Conservation (phyloP, 1,140 invertebrate genomes). For the Acyrthosiphon pisum region DNA sequence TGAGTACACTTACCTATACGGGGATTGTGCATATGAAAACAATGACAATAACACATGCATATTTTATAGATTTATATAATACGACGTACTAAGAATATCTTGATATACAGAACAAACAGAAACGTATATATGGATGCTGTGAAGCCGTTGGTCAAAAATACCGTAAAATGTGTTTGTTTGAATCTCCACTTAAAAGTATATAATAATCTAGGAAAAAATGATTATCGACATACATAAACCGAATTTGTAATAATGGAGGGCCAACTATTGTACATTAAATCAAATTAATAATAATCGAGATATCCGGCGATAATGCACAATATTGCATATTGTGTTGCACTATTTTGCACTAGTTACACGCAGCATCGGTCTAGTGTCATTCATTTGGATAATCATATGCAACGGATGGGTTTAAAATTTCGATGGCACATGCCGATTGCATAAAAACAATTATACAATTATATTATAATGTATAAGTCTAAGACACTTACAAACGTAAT, state of each 20-base stretch:
- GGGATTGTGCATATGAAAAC: background rate
- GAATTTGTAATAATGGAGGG: background rate
- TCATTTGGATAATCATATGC: background rate
- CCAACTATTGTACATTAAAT: background rate
- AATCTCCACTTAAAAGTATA: background rate
- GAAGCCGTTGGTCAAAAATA: background rate
- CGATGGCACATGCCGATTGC: background rate
- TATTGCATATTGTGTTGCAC: background rate
- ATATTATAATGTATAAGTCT: background rate
- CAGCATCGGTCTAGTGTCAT: background rate
- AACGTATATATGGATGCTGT: background rate
- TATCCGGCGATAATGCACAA: background rate
- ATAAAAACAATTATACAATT: background rate
- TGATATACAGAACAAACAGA: background rate
- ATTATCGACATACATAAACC: background rate
- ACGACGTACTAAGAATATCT: background rate
- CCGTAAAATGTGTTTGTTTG: background rate
- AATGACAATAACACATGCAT: background rate
- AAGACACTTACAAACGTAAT: background rate
- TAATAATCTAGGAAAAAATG: background rate
- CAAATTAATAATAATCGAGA: background rate
- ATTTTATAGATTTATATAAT: background rate
- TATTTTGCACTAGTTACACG: background rate
- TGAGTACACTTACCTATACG: background rate
- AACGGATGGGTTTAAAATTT: background rate